Evolutionary conservation across 2,113 vertebrate genomes (phyloP).

Genomic region (Scomber colias): DNA sequence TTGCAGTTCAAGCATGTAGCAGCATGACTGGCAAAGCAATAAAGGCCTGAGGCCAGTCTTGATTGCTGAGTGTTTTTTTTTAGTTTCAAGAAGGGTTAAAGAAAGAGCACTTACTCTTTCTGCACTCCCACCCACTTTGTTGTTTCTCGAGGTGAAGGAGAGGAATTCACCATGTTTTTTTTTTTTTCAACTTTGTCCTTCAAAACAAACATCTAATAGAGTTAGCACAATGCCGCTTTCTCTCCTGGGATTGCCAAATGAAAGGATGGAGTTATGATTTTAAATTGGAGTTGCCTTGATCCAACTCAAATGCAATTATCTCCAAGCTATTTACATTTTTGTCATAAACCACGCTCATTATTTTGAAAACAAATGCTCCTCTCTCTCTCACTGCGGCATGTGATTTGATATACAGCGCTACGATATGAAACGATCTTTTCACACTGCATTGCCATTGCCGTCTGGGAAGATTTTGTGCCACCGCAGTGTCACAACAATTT

Average conservation of each 20-base stretch:
- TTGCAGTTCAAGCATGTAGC: conserved; percentile 48
- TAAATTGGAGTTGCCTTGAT: conserved; percentile 77
- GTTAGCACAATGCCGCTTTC: conserved; percentile 45
- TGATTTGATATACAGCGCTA: conserved; percentile 77
- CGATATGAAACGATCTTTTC: conserved; percentile 77
- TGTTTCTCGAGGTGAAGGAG: conserved; percentile 7
- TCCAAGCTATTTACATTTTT: conserved; percentile 80
- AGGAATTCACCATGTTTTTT: conserved; percentile 37
- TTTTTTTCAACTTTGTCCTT: conserved; percentile 60
- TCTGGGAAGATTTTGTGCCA: conserved; percentile 76
- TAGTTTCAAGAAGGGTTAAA: conserved; percentile 18
- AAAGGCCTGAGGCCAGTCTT: conserved; percentile 28
- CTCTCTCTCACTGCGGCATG: conserved; percentile 55
- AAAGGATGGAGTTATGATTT: conserved; percentile 75
- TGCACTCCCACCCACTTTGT: neutral
- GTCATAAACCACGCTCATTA: conserved; percentile 77
- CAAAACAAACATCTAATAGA: conserved; percentile 60
- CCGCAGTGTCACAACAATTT: conserved; percentile 78
- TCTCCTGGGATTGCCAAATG: conserved; percentile 61
- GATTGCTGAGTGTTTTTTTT: conserved; percentile 26
- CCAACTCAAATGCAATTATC: conserved; percentile 79
- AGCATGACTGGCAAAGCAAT: conserved; percentile 30
- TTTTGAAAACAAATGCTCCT: conserved; percentile 76
- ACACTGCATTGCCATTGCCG: conserved; percentile 70
- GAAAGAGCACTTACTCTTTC: neutral